phyloP scores from a whole-genome alignment of 1,140 invertebrate genomes.

The Rhagoletis zephyria region DNA sequence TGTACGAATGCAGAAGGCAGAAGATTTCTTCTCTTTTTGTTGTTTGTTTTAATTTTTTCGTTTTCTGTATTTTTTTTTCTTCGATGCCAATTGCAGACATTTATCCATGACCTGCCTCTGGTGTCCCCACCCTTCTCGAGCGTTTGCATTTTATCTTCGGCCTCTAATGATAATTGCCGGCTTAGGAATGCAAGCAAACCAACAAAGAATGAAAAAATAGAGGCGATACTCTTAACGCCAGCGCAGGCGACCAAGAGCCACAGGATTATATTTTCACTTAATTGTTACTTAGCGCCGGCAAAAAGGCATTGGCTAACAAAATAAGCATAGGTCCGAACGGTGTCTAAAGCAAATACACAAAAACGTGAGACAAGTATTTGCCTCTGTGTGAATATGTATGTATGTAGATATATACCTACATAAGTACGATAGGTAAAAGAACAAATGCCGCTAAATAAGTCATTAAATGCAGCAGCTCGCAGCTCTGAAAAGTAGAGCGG shows the following conservation, averaged over 20 bases:
- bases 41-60: too few species aligned
- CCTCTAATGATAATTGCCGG: conserved; percentile 45
- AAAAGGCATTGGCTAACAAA: conserved; percentile 17
- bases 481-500: background rate
- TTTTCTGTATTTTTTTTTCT: background rate
- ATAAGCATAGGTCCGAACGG: background rate
- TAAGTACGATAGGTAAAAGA: background rate
- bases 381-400: too few species aligned
- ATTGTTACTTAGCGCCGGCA: conserved; percentile 37
- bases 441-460: conserved; percentile 11
- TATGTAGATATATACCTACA: background rate
- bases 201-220: background rate
- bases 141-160: conserved; percentile 37
- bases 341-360: background rate
- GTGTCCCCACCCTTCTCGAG: background rate
- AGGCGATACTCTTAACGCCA: conserved; percentile 26
- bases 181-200: background rate
- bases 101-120: background rate
- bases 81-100: background rate
- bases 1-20: background rate
- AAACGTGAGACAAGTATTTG: too few species aligned
- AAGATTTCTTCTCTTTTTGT: background rate
- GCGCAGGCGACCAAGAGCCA: conserved; percentile 15
- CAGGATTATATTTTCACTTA: conserved; percentile 51
- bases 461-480: conserved; percentile 32